phyloP scores from a whole-genome alignment of 2,888 invertebrate genomes.

The Empis livida region DNA sequence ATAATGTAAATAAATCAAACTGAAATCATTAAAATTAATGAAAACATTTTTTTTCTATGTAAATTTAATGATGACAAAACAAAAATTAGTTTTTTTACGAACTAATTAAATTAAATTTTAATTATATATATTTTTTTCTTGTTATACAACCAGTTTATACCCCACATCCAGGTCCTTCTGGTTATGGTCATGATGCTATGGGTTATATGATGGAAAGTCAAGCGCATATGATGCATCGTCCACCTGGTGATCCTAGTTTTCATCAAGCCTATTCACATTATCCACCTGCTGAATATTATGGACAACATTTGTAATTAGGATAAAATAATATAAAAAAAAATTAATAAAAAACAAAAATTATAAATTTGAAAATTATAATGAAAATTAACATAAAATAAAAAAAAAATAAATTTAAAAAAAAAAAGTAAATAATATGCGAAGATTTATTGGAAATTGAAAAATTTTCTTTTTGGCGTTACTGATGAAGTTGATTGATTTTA shows the following conservation, averaged over 20 bases:
- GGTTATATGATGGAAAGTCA: slow-evolving; percentile 98
- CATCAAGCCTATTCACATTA: slow-evolving; percentile 85
- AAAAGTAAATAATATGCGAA: too few relatives aligned
- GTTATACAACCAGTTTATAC: slow-evolving; percentile 54
- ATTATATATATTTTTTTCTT: too few relatives aligned
- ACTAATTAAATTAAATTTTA: too few relatives aligned
- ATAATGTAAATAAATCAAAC: too few relatives aligned
- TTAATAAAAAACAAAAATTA: background rate
- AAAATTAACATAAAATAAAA: background rate
- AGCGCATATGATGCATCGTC: slow-evolving; percentile 91
- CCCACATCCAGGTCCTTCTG: slow-evolving; percentile 88
- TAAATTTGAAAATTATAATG: background rate
- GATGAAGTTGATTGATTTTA: background rate
- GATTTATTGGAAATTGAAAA: background rate
- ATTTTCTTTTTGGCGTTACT: background rate
- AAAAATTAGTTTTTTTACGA: too few relatives aligned
- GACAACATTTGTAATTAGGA: slow-evolving; percentile 72
- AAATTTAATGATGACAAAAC: too few relatives aligned
- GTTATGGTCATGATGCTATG: slow-evolving; percentile 94
- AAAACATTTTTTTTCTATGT: too few relatives aligned
- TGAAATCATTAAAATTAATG: too few relatives aligned
- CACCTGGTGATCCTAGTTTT: slow-evolving; percentile 84
- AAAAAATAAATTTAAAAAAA: too few relatives aligned
- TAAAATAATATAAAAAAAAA: slow-evolving; percentile 1
- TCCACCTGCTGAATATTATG: slow-evolving; percentile 86